phyloP scores from a whole-genome alignment of 1,140 invertebrate species.

The Popillia japonica region DNA sequence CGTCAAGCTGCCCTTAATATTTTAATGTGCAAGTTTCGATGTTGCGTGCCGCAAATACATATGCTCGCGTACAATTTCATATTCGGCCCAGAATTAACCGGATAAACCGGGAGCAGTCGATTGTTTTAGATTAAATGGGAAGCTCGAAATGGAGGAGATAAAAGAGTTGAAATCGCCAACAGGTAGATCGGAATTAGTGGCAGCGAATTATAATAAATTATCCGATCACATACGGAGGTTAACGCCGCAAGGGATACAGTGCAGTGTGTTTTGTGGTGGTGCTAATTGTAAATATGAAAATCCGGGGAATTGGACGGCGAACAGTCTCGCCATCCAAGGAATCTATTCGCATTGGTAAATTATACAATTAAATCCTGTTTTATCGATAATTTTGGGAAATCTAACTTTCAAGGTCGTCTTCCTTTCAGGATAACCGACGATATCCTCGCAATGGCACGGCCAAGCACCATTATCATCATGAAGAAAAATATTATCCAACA shows the following conservation, averaged over 20 bases:
- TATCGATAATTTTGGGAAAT: not conserved
- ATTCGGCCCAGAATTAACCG: too few species aligned
- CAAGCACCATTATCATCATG: constrained; percentile 76
- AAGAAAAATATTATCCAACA: constrained; percentile 81
- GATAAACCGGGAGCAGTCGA: too few species aligned
- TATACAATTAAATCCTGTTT: not conserved
- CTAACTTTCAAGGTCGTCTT: constrained; percentile 1
- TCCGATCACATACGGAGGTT: constrained; percentile 60
- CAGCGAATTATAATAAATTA: constrained; percentile 58
- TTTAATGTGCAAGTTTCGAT: constrained; percentile 1
- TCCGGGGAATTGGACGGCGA: constrained; percentile 69
- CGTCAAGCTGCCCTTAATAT: not conserved
- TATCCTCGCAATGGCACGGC: constrained; percentile 87
- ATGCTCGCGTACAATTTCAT: too few species aligned
- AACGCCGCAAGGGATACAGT: constrained; percentile 74
- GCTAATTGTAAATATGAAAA: constrained; percentile 83
- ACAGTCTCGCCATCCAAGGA: constrained; percentile 78
- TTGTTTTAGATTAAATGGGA: too few species aligned
- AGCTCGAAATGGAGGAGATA: constrained; percentile 20
- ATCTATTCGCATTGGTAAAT: constrained; percentile 85
- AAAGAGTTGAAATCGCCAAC: constrained; percentile 44
- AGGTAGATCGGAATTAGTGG: constrained; percentile 46
- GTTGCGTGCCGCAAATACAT: constrained; percentile 8
- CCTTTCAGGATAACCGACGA: constrained; percentile 83
- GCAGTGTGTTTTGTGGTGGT: constrained; percentile 84